These are phyloP conservation scores for Lagorchestes hirsutus DNA, from an alignment of 2,797 vertebrate species.

Conservation along the genomic window DNA sequence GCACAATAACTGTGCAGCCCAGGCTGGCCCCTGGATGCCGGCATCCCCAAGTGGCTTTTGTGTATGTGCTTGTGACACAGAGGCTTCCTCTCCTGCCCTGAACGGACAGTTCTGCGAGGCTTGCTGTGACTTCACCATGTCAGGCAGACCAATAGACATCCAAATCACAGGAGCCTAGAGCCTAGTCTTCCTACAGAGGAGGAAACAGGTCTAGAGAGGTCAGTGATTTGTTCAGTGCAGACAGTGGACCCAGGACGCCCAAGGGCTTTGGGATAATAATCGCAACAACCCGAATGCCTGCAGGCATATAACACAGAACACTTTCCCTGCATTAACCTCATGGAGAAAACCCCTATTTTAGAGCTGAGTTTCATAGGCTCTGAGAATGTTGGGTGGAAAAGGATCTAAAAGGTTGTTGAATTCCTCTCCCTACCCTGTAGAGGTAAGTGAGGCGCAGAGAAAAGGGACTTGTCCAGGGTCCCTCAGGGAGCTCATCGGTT, in stretches of 20 bases:
- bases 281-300: neutral
- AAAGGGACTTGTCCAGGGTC: neutral
- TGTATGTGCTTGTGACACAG: slow-evolving; percentile 55
- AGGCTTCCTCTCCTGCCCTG: slow-evolving; percentile 71
- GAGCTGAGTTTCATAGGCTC: neutral
- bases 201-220: neutral
- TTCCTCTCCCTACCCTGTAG: neutral
- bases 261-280: neutral
- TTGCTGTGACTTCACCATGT: neutral
- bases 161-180: neutral
- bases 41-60: slow-evolving; percentile 74
- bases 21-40: slow-evolving; percentile 22
- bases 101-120: slow-evolving; percentile 23
- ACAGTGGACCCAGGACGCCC: neutral
- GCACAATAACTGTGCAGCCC: slow-evolving; percentile 76
- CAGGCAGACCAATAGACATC: neutral
- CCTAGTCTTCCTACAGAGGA: neutral
- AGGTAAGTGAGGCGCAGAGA: neutral
- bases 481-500: neutral
- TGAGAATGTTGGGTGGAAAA: neutral
- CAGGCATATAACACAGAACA: neutral
- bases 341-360: neutral
- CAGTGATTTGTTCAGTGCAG: neutral
- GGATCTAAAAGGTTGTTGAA: neutral
- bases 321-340: neutral